These are phyloP conservation scores for Zygothrica quintamaculata DNA, from an alignment of 2,888 invertebrate genomes.

Conservation along the genomic window DNA sequence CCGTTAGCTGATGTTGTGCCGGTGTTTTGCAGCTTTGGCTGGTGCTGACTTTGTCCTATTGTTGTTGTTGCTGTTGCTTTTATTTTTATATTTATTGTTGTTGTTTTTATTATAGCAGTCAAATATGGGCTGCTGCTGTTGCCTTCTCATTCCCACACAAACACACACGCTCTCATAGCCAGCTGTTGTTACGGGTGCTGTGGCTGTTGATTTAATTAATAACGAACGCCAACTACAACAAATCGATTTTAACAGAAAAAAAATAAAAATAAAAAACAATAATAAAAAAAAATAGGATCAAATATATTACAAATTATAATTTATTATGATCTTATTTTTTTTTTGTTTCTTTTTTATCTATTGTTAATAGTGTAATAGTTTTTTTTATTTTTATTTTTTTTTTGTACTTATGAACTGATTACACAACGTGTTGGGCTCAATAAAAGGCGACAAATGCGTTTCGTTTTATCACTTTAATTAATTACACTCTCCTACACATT, in stretches of 20 bases:
- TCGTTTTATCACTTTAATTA: constrained; percentile 18
- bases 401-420: constrained; percentile 70
- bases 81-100: constrained; percentile 22
- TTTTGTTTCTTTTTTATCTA: neutral
- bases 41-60: constrained; percentile 41
- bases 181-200: constrained; percentile 50
- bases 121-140: constrained; percentile 47
- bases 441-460: constrained; percentile 29
- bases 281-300: constrained; percentile 50
- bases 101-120: constrained; percentile 26
- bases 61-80: constrained; percentile 32
- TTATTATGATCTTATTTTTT: constrained; percentile 21
- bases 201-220: constrained; percentile 71
- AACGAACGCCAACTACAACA: constrained; percentile 79
- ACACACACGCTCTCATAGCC: constrained; percentile 34
- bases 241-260: constrained; percentile 66
- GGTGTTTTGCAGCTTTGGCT: constrained; percentile 62
- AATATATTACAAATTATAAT: constrained; percentile 55
- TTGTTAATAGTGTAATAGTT: constrained; percentile 14
- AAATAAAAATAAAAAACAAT: constrained; percentile 40
- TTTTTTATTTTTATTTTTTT: too few species aligned
- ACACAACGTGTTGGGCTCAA: constrained; percentile 73
- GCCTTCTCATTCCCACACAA: constrained; percentile 40
- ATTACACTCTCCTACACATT: constrained; percentile 28
- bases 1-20: constrained; percentile 48